A percentile compares a stretch with the other conserved stretches of the same genome.
Evolutionary conservation across 2,113 vertebrate species (phyloP).

Genomic region (Austrofundulus limnaeus): DNA sequence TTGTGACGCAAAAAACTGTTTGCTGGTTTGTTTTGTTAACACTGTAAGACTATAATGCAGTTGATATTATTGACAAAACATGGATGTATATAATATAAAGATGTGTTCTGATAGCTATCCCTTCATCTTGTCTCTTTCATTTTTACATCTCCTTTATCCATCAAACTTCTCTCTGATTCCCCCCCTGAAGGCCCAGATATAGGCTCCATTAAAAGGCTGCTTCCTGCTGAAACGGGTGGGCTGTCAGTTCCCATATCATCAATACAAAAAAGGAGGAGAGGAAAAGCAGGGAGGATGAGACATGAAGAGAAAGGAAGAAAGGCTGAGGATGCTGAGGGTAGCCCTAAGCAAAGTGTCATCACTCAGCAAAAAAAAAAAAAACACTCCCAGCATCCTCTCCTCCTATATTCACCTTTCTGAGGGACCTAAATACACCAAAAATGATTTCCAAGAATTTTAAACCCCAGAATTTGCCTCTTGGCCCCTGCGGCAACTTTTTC

Average conservation of each 20-base stretch:
- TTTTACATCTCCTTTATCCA: constrained; percentile 9
- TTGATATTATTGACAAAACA: not conserved
- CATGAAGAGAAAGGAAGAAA: constrained; percentile 11
- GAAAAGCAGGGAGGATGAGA: constrained; percentile 16
- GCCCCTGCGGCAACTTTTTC: constrained; percentile 22
- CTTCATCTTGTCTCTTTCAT: not conserved
- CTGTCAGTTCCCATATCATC: constrained; percentile 50
- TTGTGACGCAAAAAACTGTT: not conserved
- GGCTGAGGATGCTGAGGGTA: constrained; percentile 25
- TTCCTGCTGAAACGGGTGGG: constrained; percentile 45
- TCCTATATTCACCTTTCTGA: constrained; percentile 23
- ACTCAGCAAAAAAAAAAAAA: constrained; percentile 44
- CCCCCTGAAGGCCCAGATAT: constrained; percentile 15
- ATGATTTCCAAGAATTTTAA: constrained; percentile 51
- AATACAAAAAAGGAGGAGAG: constrained; percentile 3
- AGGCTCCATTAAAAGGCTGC: constrained; percentile 38
- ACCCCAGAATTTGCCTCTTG: constrained; percentile 30
- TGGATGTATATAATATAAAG: not conserved
- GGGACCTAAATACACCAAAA: constrained; percentile 32
- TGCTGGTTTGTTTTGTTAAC: constrained; percentile 1
- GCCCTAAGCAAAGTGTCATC: constrained; percentile 44
- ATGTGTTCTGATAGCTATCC: not conserved
- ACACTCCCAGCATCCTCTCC: constrained; percentile 22
- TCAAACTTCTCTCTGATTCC: constrained; percentile 9
- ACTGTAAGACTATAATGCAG: not conserved